Evolutionary conservation across 1,140 invertebrate genomes (phyloP), one percentile per base, ranked within the genome.

Genomic region (Scaptodrosophila lebanonensis): DNA sequence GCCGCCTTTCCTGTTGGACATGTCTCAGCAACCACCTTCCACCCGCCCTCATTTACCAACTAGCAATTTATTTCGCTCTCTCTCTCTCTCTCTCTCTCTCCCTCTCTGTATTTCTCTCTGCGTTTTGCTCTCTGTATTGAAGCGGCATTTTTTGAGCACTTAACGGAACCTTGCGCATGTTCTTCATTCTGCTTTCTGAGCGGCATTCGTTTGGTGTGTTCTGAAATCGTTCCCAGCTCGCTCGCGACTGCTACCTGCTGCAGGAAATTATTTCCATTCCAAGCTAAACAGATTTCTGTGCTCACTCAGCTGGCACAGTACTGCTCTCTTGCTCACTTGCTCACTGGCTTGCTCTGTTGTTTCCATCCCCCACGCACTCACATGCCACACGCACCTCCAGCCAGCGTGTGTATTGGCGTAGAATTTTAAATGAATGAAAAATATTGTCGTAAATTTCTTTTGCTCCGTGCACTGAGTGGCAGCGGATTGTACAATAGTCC

Each of bases 401-500:
- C n/a, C 3, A n/a, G 32, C 44, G 20, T 71, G 52, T 66, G 71
- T 63, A 71, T 77, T 71, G 56, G 57, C 66, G 66, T 77, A 77
- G 76, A 66, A 82, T 82, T 82, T 82, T 82, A 82, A 82, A 82
- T 82, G 75, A 82, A 82, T 82, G 75, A 75, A 79, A 82, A 82
- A 66, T 70, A 67, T 75, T 83, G 76, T 70, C 76, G 69, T 82
- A 75, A 70, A 82, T 70, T 82, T 66, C 36, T 45, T 38, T 12
- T 12, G n/a, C n/a, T 5, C 35, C 12, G 15, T 38, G 15, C 35
- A 13, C 35, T 15, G 13, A 38, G 15, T 38, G 13, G n/a, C n/a
- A n/a, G n/a, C n/a, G n/a, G n/a, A n/a, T n/a, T 57, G 51, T 66
- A 39, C 63, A 66, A 42, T 73, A 57, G 40, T 72, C 51, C 53